Base-by-base conservation (phyloP, 2,113 vertebrate species). In the Cichladusa arquata region DNA sequence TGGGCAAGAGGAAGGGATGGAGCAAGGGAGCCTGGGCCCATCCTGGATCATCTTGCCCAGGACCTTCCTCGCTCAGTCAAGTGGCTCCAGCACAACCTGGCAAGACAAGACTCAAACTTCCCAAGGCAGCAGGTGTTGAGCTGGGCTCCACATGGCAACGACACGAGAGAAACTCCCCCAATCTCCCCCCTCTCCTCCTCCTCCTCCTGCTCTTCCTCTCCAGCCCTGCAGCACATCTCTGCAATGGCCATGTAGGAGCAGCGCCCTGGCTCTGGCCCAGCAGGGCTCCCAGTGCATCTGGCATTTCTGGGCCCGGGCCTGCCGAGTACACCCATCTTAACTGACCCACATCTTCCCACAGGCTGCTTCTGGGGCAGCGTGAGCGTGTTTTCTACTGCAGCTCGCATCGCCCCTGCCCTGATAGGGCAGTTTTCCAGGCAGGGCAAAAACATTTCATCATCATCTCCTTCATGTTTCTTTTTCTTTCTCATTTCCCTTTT, bases 261-360 rank as follows among this genome's bases (percentile, higher is more conserved):
- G 69, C 3, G 0, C 71, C 51, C 62, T 81, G 92, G 83, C 56
- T 77, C 82, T 81, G 84, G 71, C 81, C 88, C 74, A 86, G 72
- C 62, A 54, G 19, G 33, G 60, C 64, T 76, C 81, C 56, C 78
- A 53, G 65, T 50, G 34, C 48, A 80, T 19, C 54, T 81, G 90
- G 54, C 40, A 53, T 61, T 85, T 90, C 80, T 66, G 87, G 88
- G 26, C 78, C 77, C 11, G 72, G 91, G 66, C 83, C 72, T 82
- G 36, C 64, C 9, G 56, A 36, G 65, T 79, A 85, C 78, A 2
- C 95, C 96, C 91, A 4, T 86, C 81, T 90, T 95, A 96, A 97
- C 90, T 95, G 95, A 93, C 95, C 92, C 96, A 93, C 86, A 95
- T 95, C 97, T 97, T 20, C 88, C 61, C 79, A 62, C 57, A 8